Evolutionary conservation across 2,888 invertebrate genomes (phyloP).

Genomic region (Dynastes tityus): DNA sequence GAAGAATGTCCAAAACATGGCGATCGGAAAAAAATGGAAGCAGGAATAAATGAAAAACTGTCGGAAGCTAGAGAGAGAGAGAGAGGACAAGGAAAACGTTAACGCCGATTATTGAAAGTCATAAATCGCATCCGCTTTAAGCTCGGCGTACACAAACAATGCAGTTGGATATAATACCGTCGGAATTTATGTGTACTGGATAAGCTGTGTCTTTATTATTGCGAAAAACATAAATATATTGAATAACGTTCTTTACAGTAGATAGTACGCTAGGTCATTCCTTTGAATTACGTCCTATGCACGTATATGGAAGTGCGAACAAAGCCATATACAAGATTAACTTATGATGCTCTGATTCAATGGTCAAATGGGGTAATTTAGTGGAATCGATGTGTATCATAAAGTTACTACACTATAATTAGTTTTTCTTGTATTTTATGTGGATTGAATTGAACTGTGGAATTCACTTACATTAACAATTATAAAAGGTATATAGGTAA

Average conservation of each 20-base stretch:
- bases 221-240: constrained; percentile 17
- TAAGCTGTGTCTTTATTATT: constrained; percentile 45
- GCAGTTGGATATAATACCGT: constrained; percentile 39
- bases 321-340: too few species aligned
- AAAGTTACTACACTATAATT: too few species aligned
- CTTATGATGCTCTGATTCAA: too few species aligned
- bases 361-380: too few species aligned
- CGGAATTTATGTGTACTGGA: constrained; percentile 41
- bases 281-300: neutral
- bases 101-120: constrained; percentile 43
- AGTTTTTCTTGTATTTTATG: too few species aligned
- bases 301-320: too few species aligned
- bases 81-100: neutral
- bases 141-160: constrained; percentile 40
- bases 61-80: neutral
- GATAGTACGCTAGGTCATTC: neutral
- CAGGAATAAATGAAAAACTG: too few species aligned
- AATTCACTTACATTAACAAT: too few species aligned
- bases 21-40: too few species aligned
- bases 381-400: neutral
- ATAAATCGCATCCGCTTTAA: constrained; percentile 36
- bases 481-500: too few species aligned
- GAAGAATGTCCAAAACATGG: neutral
- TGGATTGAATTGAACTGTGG: too few species aligned
- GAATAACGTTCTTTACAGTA: constrained; percentile 2